phyloP scores from a whole-genome alignment of 2,797 vertebrate genomes.

The Enteromius fasciolatus region DNA sequence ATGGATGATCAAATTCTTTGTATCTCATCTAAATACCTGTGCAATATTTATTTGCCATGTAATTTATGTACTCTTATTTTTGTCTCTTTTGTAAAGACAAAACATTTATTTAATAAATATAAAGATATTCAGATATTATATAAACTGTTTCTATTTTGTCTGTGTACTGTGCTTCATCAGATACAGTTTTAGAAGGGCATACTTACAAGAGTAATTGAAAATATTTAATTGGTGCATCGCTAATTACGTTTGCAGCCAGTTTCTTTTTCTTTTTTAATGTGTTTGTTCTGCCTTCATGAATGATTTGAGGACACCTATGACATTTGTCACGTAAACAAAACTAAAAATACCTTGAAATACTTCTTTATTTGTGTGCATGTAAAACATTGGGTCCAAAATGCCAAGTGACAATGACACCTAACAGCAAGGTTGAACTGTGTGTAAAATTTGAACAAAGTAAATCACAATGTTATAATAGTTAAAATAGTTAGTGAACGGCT shows the following conservation, averaged over 20 bases:
- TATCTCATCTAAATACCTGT: conserved; percentile 85
- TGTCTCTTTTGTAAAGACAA: conserved; percentile 88
- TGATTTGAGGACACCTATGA: background rate
- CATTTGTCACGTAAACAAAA: background rate
- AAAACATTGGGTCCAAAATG: conserved; percentile 26
- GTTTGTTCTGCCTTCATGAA: background rate
- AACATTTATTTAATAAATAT: conserved; percentile 92
- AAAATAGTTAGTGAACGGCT: conserved; percentile 11
- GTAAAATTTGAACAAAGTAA: conserved; percentile 25
- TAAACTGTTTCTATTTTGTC: conserved; percentile 27
- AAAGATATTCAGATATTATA: conserved; percentile 79
- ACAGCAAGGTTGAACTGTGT: conserved; percentile 6
- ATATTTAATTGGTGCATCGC: background rate
- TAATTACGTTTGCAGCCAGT: background rate
- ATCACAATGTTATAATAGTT: conserved; percentile 22
- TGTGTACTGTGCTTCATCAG: conserved; percentile 6
- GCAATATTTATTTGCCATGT: conserved; percentile 95
- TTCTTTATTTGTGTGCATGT: conserved; percentile 53
- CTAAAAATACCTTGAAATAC: conserved; percentile 52
- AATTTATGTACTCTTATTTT: conserved; percentile 92
- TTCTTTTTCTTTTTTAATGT: background rate
- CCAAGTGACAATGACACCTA: conserved; percentile 26
- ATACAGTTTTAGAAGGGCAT: background rate
- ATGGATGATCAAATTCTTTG: conserved; percentile 43
- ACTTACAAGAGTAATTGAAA: background rate